These are phyloP conservation scores for Muraenolepis orangiensis DNA, from an alignment of 2,797 vertebrate genomes.

Conservation along the genomic window DNA sequence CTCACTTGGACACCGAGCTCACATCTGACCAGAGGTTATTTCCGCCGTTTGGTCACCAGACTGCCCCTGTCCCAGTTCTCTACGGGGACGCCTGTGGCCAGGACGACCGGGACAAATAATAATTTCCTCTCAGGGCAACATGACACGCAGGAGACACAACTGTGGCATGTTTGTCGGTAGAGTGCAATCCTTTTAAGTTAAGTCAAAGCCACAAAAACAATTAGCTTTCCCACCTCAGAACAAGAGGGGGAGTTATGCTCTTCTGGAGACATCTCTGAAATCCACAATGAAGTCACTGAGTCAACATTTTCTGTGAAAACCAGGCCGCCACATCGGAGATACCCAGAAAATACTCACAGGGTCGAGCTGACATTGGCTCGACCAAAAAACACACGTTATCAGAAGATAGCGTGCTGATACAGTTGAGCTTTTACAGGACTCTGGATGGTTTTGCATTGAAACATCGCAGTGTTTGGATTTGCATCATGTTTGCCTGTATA, in stretches of 20 bases:
- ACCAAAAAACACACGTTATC: conserved; percentile 50
- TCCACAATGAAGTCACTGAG: neutral
- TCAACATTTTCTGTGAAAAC: neutral
- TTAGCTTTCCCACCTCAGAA: conserved; percentile 25
- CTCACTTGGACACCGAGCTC: neutral
- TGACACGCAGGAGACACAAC: conserved; percentile 24
- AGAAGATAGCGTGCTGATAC: conserved; percentile 53
- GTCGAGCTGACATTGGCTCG: conserved; percentile 49
- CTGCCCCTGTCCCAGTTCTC: neutral
- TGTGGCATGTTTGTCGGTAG: conserved; percentile 7
- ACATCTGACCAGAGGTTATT: conserved; percentile 14
- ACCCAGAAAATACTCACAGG: neutral
- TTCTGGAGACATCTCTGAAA: neutral
- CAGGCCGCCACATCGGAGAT: neutral
- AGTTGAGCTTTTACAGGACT: conserved; percentile 5
- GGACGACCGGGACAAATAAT: conserved; percentile 34
- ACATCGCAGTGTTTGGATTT: conserved; percentile 37
- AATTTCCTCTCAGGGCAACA: conserved; percentile 45
- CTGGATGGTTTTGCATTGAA: conserved; percentile 8
- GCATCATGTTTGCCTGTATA: conserved; percentile 58
- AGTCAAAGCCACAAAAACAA: conserved; percentile 51
- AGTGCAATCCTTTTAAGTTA: neutral
- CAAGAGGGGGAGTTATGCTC: neutral
- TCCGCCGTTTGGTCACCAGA: conserved; percentile 20
- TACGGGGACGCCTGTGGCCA: conserved; percentile 28